Evolutionary conservation across 2,113 vertebrate genomes (phyloP).

Genomic region (Seriola quinqueradiata): DNA sequence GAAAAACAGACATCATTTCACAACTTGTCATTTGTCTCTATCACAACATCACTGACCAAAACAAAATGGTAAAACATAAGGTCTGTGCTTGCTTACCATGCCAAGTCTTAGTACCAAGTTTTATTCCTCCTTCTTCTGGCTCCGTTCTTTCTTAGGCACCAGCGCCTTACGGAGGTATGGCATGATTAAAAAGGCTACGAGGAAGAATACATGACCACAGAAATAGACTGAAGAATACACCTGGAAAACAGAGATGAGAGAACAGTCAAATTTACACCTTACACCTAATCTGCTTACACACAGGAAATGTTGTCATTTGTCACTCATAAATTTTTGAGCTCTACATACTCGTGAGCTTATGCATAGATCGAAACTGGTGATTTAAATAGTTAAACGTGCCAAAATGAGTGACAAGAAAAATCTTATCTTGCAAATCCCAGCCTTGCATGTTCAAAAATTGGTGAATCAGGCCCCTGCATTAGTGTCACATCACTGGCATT

Average conservation of each 20-base stretch:
- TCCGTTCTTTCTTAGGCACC: slow-evolving; percentile 88
- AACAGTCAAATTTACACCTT: background rate
- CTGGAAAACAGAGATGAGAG: slow-evolving; percentile 78
- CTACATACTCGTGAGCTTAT: background rate
- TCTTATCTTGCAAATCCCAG: background rate
- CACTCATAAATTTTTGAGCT: background rate
- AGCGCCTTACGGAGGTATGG: slow-evolving; percentile 90
- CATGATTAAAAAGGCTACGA: slow-evolving; percentile 85
- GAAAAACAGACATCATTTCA: slow-evolving; percentile 14
- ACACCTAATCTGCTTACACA: background rate
- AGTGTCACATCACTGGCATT: background rate
- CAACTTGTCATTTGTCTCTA: background rate
- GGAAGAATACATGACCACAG: slow-evolving; percentile 91
- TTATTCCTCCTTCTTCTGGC: slow-evolving; percentile 77
- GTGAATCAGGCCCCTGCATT: background rate
- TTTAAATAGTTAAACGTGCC: background rate
- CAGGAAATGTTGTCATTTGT: background rate
- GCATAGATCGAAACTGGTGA: background rate
- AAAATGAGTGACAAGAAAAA: background rate
- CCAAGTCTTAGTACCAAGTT: slow-evolving; percentile 34
- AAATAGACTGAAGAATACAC: slow-evolving; percentile 95
- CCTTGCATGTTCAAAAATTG: background rate
- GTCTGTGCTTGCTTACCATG: slow-evolving; percentile 54
- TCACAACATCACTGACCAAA: background rate
- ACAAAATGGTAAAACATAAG: background rate